Evolutionary conservation across 2,113 vertebrate species (phyloP).

Genomic region (Ahaetulla prasina): DNA sequence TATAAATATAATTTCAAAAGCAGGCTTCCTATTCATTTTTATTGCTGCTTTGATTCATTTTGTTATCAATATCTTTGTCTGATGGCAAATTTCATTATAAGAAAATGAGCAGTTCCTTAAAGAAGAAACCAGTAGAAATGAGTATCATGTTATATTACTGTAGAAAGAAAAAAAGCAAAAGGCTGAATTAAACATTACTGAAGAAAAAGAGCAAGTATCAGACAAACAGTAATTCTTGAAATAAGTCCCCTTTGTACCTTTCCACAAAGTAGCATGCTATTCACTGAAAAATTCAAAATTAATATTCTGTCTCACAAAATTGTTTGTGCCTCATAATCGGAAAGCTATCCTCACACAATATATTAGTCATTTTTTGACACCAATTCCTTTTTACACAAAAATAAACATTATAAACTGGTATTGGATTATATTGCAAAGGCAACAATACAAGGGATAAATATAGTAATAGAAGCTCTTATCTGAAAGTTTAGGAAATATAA

Average conservation of each 20-base stretch:
- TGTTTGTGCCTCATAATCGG: background rate
- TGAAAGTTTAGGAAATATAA: background rate
- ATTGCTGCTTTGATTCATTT: conserved; percentile 71
- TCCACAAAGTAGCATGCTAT: conserved; percentile 3
- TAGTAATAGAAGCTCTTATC: background rate
- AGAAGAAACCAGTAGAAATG: conserved; percentile 45
- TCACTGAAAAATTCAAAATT: background rate
- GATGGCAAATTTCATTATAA: conserved; percentile 72
- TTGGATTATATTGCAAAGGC: background rate
- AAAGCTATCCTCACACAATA: background rate
- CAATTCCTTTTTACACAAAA: background rate
- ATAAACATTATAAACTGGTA: background rate
- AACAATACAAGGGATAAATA: background rate
- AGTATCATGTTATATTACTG: conserved; percentile 26
- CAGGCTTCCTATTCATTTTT: conserved; percentile 59
- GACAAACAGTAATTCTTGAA: conserved; percentile 42
- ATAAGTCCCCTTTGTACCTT: background rate
- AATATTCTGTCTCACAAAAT: conserved; percentile 4
- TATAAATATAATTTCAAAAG: conserved; percentile 66
- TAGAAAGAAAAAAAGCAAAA: conserved; percentile 21
- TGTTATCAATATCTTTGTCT: conserved; percentile 71
- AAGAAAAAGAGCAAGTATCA: conserved; percentile 24
- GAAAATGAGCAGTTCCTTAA: conserved; percentile 65
- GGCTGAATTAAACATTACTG: background rate
- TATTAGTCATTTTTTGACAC: background rate